Conservation (phyloP, 2,797 vertebrate genomes). For the Pelochelys cantorii region DNA sequence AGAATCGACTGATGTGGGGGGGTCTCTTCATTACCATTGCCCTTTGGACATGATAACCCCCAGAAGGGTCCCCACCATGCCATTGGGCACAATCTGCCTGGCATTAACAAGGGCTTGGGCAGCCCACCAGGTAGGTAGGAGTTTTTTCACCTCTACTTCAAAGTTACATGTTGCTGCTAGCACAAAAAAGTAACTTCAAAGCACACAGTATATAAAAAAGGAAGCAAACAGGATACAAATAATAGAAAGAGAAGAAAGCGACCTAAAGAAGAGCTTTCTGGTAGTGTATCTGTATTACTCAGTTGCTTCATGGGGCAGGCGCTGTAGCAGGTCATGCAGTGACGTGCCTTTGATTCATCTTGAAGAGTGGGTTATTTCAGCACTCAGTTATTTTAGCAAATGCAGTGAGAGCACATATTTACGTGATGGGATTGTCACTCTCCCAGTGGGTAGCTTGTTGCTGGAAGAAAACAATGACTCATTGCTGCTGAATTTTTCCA, state of each 20-base stretch:
- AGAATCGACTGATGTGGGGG: accelerated
- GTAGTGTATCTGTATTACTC: conserved; percentile 31
- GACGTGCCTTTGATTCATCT: background rate
- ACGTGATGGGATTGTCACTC: background rate
- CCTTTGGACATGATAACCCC: background rate
- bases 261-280: conserved; percentile 60
- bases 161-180: conserved; percentile 41
- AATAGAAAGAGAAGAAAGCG: conserved; percentile 22
- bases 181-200: conserved; percentile 68
- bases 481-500: background rate
- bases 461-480: background rate
- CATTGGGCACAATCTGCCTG: background rate
- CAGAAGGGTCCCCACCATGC: background rate
- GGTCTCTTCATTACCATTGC: background rate
- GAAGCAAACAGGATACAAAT: conserved; percentile 67
- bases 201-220: conserved; percentile 40
- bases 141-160: conserved; percentile 34
- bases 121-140: conserved; percentile 12
- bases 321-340: background rate
- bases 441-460: background rate
- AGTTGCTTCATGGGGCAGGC: conserved; percentile 37
- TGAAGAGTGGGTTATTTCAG: conserved; percentile 5
- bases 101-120: background rate
- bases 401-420: background rate
- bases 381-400: background rate